Conservation (phyloP, 2,113 vertebrate genomes). For the Notiomystis cincta region DNA sequence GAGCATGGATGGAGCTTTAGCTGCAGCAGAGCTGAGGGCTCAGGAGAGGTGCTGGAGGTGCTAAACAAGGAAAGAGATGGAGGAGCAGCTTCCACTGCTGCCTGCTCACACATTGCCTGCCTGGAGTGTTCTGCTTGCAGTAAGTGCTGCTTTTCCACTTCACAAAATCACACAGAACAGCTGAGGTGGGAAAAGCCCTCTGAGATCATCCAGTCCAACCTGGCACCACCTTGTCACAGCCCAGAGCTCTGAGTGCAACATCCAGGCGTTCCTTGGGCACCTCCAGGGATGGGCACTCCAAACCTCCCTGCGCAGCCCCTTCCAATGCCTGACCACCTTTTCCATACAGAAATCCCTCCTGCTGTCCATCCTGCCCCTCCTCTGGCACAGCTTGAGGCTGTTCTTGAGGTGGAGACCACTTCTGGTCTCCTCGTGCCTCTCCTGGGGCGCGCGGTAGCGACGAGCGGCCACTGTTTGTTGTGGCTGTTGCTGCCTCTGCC, state of each 20-base stretch:
- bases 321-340: background rate
- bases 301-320: background rate
- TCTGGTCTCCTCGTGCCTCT: accelerated
- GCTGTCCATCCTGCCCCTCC: background rate
- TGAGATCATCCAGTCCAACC: background rate
- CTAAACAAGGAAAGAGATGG: background rate
- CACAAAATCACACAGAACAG: background rate
- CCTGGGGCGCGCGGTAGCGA: accelerated
- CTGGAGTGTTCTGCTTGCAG: background rate
- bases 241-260: background rate
- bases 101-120: background rate
- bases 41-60: background rate
- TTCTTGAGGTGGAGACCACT: background rate
- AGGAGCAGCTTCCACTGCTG: background rate
- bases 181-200: background rate
- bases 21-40: background rate
- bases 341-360: background rate
- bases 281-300: background rate
- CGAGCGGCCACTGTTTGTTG: accelerated
- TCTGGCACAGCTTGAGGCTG: background rate
- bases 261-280: accelerated
- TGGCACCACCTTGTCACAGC: background rate
- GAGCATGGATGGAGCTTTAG: background rate
- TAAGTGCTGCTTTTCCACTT: background rate
- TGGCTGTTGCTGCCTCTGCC: background rate